phyloP scores from a whole-genome alignment of 2,888 invertebrate genomes.

The Lycocerus yunnanus region DNA sequence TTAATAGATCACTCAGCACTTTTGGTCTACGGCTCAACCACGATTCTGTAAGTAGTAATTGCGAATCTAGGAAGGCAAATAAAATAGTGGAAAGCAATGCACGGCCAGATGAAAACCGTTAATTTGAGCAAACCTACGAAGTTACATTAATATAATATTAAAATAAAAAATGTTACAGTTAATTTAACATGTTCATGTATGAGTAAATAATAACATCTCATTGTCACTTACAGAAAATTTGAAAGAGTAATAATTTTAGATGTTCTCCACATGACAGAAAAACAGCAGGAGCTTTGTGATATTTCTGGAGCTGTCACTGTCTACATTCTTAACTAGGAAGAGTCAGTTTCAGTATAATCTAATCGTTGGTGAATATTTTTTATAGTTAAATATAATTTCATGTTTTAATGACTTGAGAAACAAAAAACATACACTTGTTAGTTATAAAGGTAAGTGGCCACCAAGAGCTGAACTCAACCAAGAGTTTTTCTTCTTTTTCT shows the following conservation, averaged over 20 bases:
- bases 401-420: neutral
- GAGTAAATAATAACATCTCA: constrained; percentile 18
- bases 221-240: constrained; percentile 20
- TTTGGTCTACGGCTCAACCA: neutral
- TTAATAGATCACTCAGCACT: neutral
- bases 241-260: constrained; percentile 30
- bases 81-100: neutral
- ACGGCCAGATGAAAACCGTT: neutral
- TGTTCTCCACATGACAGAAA: constrained; percentile 34
- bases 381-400: neutral
- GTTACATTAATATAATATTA: neutral
- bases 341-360: constrained; percentile 12
- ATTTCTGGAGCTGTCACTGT: constrained; percentile 35
- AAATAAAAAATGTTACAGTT: neutral
- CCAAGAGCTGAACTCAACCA: neutral
- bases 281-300: constrained; percentile 36
- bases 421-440: neutral
- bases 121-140: neutral
- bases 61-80: neutral
- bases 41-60: neutral
- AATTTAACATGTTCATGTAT: constrained; percentile 17
- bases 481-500: neutral
- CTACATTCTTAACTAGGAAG: constrained; percentile 36
- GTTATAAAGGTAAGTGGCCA: neutral
- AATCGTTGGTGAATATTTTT: neutral